Conservation (phyloP, 2,797 vertebrate genomes). For the Molothrus ater region DNA sequence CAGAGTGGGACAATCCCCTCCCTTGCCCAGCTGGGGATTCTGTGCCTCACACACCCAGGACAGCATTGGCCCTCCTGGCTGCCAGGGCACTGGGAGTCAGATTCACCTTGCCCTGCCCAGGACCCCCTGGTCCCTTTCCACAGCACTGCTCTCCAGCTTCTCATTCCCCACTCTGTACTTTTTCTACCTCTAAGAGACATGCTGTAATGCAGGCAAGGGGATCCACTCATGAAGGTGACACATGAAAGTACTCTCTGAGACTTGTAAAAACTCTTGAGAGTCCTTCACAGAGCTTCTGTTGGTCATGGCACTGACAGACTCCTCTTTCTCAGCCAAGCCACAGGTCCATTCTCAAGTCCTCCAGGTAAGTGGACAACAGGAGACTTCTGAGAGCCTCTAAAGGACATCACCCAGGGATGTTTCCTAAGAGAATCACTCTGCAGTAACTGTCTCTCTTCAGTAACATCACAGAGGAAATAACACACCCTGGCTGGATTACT, state of each 20-base stretch:
- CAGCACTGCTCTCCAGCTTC: neutral
- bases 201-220: neutral
- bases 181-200: neutral
- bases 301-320: neutral
- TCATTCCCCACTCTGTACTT: rapidly evolving
- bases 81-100: neutral
- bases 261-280: neutral
- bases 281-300: neutral
- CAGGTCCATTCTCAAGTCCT: neutral
- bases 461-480: neutral
- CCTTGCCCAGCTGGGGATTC: rapidly evolving
- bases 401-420: neutral
- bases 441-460: neutral
- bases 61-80: neutral
- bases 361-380: neutral
- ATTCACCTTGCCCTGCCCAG: rapidly evolving
- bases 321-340: neutral
- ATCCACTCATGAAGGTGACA: neutral
- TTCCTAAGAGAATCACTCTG: neutral
- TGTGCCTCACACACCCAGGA: neutral
- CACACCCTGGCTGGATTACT: neutral
- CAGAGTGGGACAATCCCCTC: neutral
- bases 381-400: neutral
- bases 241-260: neutral
- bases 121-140: neutral